These are phyloP conservation scores for Rhinoderma darwinii DNA, from an alignment of 2,113 vertebrate species.

Conservation along the genomic window DNA sequence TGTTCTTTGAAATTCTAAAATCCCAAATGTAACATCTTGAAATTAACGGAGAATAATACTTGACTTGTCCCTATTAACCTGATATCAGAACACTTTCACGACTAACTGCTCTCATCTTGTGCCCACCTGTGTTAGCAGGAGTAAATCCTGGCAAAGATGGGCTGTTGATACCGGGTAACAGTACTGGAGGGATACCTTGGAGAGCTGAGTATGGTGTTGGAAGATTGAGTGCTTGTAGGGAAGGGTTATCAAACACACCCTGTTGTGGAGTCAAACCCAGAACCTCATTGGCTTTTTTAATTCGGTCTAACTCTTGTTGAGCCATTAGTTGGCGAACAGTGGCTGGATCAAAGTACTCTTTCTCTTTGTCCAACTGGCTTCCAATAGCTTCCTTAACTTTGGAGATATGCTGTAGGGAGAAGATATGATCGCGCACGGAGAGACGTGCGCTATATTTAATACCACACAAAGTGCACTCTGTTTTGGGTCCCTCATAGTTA, in stretches of 20 bases:
- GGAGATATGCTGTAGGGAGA: conserved; percentile 97
- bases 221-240: conserved; percentile 95
- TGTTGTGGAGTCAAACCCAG: conserved; percentile 92
- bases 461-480: conserved; percentile 98
- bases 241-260: conserved; percentile 91
- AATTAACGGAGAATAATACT: background rate
- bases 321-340: conserved; percentile 98
- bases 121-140: conserved; percentile 97
- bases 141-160: conserved; percentile 95
- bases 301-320: conserved; percentile 98
- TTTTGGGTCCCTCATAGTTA: conserved; percentile 97
- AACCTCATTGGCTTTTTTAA: conserved; percentile 99
- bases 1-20: background rate
- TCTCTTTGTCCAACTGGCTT: conserved; percentile 98
- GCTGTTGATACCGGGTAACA: conserved; percentile 95
- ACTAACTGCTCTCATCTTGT: background rate
- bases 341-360: conserved; percentile 98
- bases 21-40: background rate
- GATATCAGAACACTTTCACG: background rate
- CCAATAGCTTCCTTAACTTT: conserved; percentile 99
- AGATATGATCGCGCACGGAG: conserved; percentile 98
- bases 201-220: conserved; percentile 91
- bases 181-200: conserved; percentile 95
- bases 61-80: background rate
- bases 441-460: conserved; percentile 97